Evolutionary conservation across 2,113 vertebrate species (phyloP).

Genomic region (Vicugna pacos): DNA sequence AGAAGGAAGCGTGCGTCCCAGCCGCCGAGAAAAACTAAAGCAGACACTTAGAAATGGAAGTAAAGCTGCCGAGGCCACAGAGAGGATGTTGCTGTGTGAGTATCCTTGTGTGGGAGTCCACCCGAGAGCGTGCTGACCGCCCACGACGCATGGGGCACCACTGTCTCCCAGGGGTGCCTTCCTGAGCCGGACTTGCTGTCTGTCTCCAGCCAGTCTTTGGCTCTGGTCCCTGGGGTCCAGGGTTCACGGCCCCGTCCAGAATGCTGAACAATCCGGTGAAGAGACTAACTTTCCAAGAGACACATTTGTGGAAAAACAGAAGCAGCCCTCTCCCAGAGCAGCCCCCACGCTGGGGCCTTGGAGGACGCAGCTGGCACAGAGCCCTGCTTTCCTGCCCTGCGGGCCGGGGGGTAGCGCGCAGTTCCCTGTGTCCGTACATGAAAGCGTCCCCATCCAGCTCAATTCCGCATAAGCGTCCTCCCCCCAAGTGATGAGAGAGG

Average conservation of each 20-base stretch:
- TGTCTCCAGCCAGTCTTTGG: background rate
- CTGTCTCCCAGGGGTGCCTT: background rate
- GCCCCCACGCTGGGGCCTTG: background rate
- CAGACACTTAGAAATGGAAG: background rate
- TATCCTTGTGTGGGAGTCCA: background rate
- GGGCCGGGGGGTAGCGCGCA: background rate
- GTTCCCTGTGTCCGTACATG: slow-evolving; percentile 23
- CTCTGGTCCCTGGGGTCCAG: background rate
- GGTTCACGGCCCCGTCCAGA: background rate
- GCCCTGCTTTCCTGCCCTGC: background rate
- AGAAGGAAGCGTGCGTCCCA: background rate
- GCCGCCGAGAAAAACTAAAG: background rate
- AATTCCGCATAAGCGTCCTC: slow-evolving; percentile 70
- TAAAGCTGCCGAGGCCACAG: background rate
- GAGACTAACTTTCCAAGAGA: slow-evolving; percentile 40
- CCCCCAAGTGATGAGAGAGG: slow-evolving; percentile 76
- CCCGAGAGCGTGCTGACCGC: background rate
- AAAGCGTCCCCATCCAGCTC: slow-evolving; percentile 60
- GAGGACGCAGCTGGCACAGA: background rate
- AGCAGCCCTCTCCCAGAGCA: background rate
- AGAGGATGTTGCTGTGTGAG: background rate
- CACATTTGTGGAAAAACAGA: background rate
- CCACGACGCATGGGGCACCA: background rate
- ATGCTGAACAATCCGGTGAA: background rate
- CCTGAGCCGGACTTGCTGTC: background rate